Conservation (phyloP, 2,113 vertebrate genomes). For the Panurus biarmicus region DNA sequence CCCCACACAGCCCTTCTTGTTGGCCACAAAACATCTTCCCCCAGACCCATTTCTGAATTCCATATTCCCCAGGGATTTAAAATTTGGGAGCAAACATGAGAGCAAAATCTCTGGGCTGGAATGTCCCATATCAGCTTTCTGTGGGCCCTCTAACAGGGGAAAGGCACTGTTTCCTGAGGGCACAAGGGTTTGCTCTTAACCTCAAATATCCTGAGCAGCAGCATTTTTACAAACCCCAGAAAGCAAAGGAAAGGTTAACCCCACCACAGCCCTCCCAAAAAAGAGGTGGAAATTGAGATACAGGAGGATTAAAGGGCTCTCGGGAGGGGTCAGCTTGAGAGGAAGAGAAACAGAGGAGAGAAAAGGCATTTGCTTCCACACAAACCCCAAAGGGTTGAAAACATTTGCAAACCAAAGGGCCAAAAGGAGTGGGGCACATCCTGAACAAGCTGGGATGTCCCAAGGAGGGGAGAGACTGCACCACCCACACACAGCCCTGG, state of each 20-base stretch:
- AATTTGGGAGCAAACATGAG: rapidly evolving
- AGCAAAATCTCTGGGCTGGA: not conserved
- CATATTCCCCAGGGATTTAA: not conserved
- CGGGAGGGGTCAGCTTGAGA: not conserved
- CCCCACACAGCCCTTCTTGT: rapidly evolving
- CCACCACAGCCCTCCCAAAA: not conserved
- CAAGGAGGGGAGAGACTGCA: not conserved
- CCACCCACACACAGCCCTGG: not conserved
- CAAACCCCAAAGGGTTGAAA: not conserved
- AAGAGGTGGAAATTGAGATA: not conserved
- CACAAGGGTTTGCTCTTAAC: not conserved
- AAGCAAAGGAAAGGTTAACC: not conserved
- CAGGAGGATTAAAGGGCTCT: slow-evolving; percentile 10
- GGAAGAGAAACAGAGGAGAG: not conserved
- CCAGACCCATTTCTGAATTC: not conserved
- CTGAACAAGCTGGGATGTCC: not conserved
- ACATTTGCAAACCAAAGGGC: not conserved
- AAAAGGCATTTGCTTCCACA: slow-evolving; percentile 11
- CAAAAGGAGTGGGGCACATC: not conserved
- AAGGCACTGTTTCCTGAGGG: rapidly evolving
- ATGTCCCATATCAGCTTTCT: not conserved
- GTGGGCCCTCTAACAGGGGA: not conserved
- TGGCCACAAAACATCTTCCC: not conserved
- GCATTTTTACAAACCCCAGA: not conserved
- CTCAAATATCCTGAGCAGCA: not conserved